These are phyloP conservation scores for Sorex maritimensis DNA, from an alignment of 2,797 vertebrate species.

Conservation along the genomic window DNA sequence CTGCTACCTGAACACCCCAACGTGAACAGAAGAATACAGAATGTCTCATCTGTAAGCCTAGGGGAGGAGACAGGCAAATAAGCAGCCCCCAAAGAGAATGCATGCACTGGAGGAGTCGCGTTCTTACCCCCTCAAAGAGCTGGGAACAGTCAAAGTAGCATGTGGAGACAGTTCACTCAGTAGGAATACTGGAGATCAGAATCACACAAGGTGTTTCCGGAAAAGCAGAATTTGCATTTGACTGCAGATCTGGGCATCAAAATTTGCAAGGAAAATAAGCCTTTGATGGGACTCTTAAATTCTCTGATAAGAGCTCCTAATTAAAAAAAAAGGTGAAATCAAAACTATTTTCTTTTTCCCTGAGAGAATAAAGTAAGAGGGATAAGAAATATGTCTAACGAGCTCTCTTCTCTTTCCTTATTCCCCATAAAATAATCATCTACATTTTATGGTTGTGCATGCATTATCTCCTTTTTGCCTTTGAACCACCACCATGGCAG, in stretches of 20 bases:
- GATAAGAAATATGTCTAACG: background rate
- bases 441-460: background rate
- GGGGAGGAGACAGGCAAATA: background rate
- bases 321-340: conserved; percentile 37
- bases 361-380: conserved; percentile 6
- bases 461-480: conserved; percentile 31
- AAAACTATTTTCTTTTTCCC: conserved; percentile 52
- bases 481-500: background rate
- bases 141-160: background rate
- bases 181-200: background rate
- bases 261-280: background rate
- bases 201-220: background rate
- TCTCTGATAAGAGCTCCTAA: conserved; percentile 36
- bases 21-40: background rate
- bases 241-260: conserved; percentile 25
- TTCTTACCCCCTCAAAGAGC: background rate
- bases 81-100: background rate
- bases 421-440: no score
- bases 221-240: background rate
- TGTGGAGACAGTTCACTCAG: background rate
- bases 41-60: background rate
- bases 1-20: background rate
- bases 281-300: background rate
- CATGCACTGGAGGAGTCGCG: background rate
- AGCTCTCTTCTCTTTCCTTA: conserved; percentile 16